Evolutionary conservation across 2,113 vertebrate species (phyloP).

Genomic region (Tachysurus vachellii): DNA sequence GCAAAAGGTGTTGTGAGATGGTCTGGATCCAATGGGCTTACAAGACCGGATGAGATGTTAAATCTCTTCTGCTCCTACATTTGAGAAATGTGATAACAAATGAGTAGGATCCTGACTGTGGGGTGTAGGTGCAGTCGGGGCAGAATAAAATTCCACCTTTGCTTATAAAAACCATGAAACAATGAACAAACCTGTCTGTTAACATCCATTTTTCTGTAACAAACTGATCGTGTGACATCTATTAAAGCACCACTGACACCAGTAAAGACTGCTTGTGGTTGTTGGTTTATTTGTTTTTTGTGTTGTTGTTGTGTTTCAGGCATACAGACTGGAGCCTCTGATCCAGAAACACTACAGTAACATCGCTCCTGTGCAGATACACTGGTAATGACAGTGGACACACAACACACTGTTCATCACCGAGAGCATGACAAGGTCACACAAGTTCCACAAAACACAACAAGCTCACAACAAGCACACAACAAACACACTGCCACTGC

Average conservation of each 20-base stretch:
- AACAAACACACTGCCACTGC: neutral
- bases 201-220: too few relatives aligned
- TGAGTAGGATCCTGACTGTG: too few relatives aligned
- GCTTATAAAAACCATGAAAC: too few relatives aligned
- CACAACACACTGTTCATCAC: neutral
- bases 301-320: constrained; percentile 69
- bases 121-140: too few relatives aligned
- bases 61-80: too few relatives aligned
- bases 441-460: neutral
- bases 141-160: too few relatives aligned
- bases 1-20: too few relatives aligned
- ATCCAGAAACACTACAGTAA: constrained; percentile 96
- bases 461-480: neutral
- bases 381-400: constrained; percentile 75
- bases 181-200: too few relatives aligned
- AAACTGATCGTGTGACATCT: too few relatives aligned
- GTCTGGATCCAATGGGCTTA: too few relatives aligned
- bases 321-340: constrained; percentile 92
- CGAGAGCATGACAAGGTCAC: neutral
- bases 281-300: neutral
- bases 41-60: too few relatives aligned
- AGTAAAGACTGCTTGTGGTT: neutral
- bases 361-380: constrained; percentile 90
- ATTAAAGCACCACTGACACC: neutral
- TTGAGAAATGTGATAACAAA: too few relatives aligned